Conservation (phyloP, 2,888 invertebrate genomes). For the Ophion ventricosus region DNA sequence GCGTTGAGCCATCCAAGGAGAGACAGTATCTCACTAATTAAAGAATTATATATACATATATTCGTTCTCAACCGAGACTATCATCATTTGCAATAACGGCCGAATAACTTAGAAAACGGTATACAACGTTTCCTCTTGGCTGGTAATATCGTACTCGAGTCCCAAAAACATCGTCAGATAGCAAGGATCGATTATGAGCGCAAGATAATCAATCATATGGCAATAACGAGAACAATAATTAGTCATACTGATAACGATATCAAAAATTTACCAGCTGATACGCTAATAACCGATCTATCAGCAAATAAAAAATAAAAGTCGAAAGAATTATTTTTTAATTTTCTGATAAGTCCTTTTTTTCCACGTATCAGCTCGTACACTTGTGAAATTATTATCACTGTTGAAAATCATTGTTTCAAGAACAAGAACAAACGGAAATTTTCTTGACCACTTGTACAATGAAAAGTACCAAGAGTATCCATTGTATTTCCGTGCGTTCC, state of each 20-base stretch:
- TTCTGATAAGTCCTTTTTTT: no score
- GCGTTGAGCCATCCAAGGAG: conserved; percentile 21
- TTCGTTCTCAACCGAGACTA: conserved; percentile 42
- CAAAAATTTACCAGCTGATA: neutral
- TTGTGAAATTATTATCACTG: no score
- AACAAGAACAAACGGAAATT: neutral
- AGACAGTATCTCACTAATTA: conserved; percentile 41
- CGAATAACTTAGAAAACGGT: conserved; percentile 49
- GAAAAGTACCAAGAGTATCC: conserved; percentile 30
- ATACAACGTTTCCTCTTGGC: conserved; percentile 36
- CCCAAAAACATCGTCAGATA: conserved; percentile 14
- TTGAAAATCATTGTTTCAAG: neutral
- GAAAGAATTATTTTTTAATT: neutral
- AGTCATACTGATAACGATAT: neutral
- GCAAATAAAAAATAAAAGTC: neutral
- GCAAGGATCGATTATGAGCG: neutral
- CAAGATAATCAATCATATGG: neutral
- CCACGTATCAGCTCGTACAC: no score
- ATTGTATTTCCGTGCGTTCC: conserved; percentile 33
- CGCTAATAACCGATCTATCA: neutral
- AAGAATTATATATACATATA: conserved; percentile 2
- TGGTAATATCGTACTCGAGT: conserved; percentile 32
- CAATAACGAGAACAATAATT: neutral
- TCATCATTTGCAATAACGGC: conserved; percentile 64
- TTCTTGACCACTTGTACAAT: neutral